Percentiles rank a stretch among this genome's conserved stretches.
Evolutionary conservation across 2,797 vertebrate genomes (phyloP).

Genomic region (Garrulus glandarius): DNA sequence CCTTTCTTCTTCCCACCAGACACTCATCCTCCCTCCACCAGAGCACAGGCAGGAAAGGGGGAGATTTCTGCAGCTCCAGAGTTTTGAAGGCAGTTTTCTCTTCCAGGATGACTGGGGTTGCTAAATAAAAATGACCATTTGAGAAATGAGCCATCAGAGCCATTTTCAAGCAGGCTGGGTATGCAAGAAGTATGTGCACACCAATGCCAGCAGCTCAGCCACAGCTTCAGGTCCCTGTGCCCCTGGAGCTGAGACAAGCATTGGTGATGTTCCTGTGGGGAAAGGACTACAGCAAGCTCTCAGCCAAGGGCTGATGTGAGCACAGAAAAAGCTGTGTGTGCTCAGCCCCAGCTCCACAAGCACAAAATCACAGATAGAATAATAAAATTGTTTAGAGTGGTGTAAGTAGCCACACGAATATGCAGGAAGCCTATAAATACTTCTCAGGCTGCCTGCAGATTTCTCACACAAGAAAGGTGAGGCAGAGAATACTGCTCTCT

Average conservation of each 20-base stretch:
- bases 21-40: no score
- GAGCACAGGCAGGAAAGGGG: background rate
- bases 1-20: background rate
- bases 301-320: rapidly evolving
- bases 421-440: background rate
- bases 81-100: background rate
- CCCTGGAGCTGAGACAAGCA: background rate
- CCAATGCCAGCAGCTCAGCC: background rate
- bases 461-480: background rate
- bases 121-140: background rate
- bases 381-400: background rate
- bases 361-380: background rate
- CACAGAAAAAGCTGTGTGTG: background rate
- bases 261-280: background rate
- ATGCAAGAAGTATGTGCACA: background rate
- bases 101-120: background rate
- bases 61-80: background rate
- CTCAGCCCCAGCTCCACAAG: background rate
- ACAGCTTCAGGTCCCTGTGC: background rate
- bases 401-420: background rate
- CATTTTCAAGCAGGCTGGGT: background rate
- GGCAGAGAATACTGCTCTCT: background rate
- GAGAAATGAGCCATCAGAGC: background rate
- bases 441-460: background rate
- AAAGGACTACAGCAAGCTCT: background rate